Evolutionary conservation across 2,797 vertebrate species (phyloP).

Genomic region (Gorsachius magnificus): DNA sequence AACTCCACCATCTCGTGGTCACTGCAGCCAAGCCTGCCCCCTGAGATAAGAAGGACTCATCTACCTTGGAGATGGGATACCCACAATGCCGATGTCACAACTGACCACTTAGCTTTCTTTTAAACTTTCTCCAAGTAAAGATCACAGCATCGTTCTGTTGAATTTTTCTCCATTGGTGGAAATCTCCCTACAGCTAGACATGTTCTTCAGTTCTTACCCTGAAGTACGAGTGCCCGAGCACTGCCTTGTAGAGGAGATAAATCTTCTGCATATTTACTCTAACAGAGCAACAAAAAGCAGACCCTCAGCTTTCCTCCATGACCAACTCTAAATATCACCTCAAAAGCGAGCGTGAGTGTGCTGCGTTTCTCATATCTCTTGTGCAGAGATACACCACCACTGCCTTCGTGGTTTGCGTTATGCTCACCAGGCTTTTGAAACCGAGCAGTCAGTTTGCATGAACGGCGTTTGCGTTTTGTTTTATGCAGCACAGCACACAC

Average conservation of each 20-base stretch:
- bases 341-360: rapidly evolving
- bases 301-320: neutral
- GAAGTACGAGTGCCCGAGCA: neutral
- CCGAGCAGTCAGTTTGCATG: neutral
- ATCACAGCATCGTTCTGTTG: neutral
- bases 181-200: neutral
- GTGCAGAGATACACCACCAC: too few relatives aligned
- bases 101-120: neutral
- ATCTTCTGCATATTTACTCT: neutral
- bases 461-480: rapidly evolving
- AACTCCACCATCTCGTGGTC: too few relatives aligned
- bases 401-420: neutral
- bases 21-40: too few relatives aligned
- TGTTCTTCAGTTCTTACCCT: neutral
- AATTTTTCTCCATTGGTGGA: neutral
- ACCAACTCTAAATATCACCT: neutral
- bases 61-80: neutral
- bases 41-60: neutral
- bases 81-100: neutral
- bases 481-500: neutral
- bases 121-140: neutral
- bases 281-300: neutral
- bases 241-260: neutral
- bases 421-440: neutral
- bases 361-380: neutral